Evolutionary conservation across 53 echinoderm and acorn worm genomes (phyloP).

Genomic region (Patiria pectinifera): DNA sequence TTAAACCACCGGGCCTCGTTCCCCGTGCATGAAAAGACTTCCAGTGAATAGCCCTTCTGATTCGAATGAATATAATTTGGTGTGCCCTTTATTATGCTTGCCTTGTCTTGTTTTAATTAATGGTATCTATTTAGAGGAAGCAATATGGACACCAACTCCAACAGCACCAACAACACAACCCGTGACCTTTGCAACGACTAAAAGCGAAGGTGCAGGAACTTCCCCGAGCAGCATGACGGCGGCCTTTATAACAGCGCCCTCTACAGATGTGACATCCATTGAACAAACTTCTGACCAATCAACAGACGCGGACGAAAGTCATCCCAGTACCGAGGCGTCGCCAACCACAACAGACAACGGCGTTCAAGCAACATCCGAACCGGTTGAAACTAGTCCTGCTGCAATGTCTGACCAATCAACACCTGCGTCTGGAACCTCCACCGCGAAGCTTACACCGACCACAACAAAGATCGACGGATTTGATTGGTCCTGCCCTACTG

Average conservation of each 20-base stretch:
- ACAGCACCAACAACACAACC: not conserved
- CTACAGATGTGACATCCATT: not conserved
- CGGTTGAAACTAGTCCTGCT: not conserved
- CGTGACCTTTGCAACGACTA: not conserved
- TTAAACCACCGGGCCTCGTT: no score
- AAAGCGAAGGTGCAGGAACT: not conserved
- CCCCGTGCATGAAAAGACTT: no score
- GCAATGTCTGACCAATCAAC: slow-evolving; percentile 20
- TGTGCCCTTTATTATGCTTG: no score
- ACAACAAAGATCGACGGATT: not conserved
- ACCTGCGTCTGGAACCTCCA: no score
- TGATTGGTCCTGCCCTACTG: slow-evolving; percentile 46
- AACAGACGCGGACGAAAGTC: not conserved
- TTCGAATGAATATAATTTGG: no score
- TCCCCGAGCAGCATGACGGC: not conserved
- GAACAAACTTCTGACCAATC: slow-evolving; percentile 33
- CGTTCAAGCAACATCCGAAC: not conserved
- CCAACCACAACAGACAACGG: not conserved
- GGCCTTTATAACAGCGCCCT: slow-evolving; percentile 29
- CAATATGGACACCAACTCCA: not conserved
- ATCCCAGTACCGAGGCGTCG: not conserved
- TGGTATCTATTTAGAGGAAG: not conserved
- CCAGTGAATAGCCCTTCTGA: no score
- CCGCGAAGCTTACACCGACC: not conserved
- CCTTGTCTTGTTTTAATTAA: not conserved